A percentile compares a stretch with the other conserved stretches of the same genome.
Conservation (phyloP, 2,888 invertebrate species). For the Drosophila suboccidentalis region DNA sequence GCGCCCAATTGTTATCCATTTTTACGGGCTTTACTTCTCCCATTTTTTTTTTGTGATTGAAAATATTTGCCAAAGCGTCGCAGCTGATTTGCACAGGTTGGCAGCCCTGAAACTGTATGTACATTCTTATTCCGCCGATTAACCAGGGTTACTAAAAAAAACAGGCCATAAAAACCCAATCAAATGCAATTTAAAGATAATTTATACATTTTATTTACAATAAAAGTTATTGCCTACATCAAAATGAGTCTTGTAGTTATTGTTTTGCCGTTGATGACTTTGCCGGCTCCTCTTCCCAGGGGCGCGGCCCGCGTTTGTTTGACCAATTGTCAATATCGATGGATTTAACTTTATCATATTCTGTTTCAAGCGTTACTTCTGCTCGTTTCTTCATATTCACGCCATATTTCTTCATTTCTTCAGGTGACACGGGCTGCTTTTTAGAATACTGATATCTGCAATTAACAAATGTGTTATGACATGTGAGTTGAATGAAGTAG, state of each 20-base stretch:
- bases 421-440: conserved; percentile 87
- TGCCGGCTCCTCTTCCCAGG: conserved; percentile 89
- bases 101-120: conserved; percentile 30
- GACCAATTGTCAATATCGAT: conserved; percentile 94
- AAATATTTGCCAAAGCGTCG: conserved; percentile 72
- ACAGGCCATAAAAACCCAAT: neutral
- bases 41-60: conserved; percentile 55
- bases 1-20: conserved; percentile 58
- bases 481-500: conserved; percentile 8
- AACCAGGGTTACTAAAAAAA: conserved; percentile 25
- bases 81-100: conserved; percentile 42
- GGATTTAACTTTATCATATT: conserved; percentile 90
- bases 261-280: conserved; percentile 35
- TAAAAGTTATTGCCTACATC: conserved; percentile 19
- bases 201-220: conserved; percentile 43
- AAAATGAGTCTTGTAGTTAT: conserved; percentile 27
- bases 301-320: conserved; percentile 93
- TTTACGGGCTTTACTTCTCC: conserved; percentile 68
- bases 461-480: conserved; percentile 1
- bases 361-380: conserved; percentile 90
- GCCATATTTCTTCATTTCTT: conserved; percentile 89
- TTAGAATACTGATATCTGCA: conserved; percentile 88
- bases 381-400: conserved; percentile 89
- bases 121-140: conserved; percentile 18
- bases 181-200: conserved; percentile 9